Evolutionary conservation across 2,797 vertebrate genomes (phyloP).

Genomic region (Anabas testudineus): DNA sequence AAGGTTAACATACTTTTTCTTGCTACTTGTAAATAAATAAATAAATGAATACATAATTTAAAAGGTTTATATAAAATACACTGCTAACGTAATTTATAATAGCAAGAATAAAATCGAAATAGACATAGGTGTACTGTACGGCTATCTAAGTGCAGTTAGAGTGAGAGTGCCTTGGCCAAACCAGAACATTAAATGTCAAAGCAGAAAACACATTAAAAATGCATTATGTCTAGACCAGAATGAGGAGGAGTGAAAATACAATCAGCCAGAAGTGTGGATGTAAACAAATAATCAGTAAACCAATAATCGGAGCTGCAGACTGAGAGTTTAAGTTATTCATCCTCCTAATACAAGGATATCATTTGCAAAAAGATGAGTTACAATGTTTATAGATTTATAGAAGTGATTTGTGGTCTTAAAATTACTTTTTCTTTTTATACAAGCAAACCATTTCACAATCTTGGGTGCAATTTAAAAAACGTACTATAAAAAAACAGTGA

Average conservation of each 20-base stretch:
- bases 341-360: conserved; percentile 59
- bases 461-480: conserved; percentile 25
- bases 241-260: conserved; percentile 67
- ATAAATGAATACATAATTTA: background rate
- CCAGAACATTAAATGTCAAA: conserved; percentile 59
- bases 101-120: conserved; percentile 1
- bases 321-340: conserved; percentile 61
- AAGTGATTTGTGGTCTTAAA: conserved; percentile 51
- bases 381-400: conserved; percentile 49
- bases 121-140: conserved; percentile 24
- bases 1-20: too few species aligned
- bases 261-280: conserved; percentile 60
- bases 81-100: background rate
- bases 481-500: conserved; percentile 1
- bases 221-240: conserved; percentile 58
- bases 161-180: conserved; percentile 54
- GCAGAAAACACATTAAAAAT: conserved; percentile 73
- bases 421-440: conserved; percentile 49
- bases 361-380: conserved; percentile 54
- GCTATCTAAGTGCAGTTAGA: conserved; percentile 37
- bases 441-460: conserved; percentile 41
- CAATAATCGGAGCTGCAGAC: conserved; percentile 54
- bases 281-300: conserved; percentile 74
- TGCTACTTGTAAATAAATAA: too few species aligned
- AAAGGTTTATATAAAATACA: background rate